Conservation (phyloP, 2,888 invertebrate species). For the Bibio marci region DNA sequence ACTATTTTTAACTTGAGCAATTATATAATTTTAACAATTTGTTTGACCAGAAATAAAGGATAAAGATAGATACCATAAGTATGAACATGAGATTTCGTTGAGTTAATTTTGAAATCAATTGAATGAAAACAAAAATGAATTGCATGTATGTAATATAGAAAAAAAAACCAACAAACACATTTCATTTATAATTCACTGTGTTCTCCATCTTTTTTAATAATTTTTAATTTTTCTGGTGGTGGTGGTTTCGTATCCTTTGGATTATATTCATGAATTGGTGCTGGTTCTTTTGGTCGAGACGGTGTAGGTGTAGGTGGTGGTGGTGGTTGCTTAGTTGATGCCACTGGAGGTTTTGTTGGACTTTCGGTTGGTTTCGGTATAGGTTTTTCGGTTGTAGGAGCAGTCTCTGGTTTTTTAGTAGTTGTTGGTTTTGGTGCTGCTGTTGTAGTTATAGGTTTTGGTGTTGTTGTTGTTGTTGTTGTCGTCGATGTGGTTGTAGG, state of each 20-base stretch:
- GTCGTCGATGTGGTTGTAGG: constrained; percentile 13
- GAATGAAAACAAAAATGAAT: no score
- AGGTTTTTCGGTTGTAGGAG: constrained; percentile 14
- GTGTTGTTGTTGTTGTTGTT: constrained; percentile 14
- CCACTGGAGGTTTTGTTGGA: constrained; percentile 12
- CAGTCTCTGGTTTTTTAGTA: constrained; percentile 13
- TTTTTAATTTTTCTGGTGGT: constrained; percentile 36
- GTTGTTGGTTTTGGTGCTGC: constrained; percentile 14
- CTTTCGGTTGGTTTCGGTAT: constrained; percentile 13
- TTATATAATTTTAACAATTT: no score
- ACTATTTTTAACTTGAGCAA: no score
- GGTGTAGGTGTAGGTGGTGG: constrained; percentile 9
- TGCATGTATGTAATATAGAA: no score
- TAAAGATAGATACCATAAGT: no score
- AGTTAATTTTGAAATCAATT: no score
- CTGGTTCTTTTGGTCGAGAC: constrained; percentile 15
- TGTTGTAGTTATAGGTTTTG: constrained; percentile 14
- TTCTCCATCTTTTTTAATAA: constrained; percentile 38
- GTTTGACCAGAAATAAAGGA: no score
- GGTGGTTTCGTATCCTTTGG: constrained; percentile 36
- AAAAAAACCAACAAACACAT: no score
- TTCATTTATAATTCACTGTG: constrained; percentile 26
- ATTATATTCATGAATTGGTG: constrained; percentile 38
- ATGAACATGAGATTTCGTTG: no score
- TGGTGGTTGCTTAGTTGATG: constrained; percentile 9